Base-by-base conservation (phyloP, 2,797 vertebrate genomes). In the Pangasius krempfi region DNA sequence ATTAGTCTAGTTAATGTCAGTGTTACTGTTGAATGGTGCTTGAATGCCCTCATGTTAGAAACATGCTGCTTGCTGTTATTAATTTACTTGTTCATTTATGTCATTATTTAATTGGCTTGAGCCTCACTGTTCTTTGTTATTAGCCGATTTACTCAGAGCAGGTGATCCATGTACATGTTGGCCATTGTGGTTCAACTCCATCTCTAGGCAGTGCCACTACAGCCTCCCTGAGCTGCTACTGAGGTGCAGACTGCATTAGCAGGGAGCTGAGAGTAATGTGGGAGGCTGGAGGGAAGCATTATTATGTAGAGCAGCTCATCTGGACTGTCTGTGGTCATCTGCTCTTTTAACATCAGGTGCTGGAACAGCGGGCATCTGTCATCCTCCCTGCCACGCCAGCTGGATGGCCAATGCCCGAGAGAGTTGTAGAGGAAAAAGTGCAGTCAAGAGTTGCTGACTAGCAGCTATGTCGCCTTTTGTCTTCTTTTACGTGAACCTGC, bases 1-100 rank as follows among this genome's bases (percentile, higher is more conserved):
- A 91, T 94, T 93, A 94, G 92, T 93, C 91, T 82, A 75, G 75
- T 86, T 90, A 89, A 90, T 89, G 89, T 89, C 89, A 81, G 89
- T 22, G 40, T 89, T 89, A 64, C 88, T 30, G 47, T 13, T 88
- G 73, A 84, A 84, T 93, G 90, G 64, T 37, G 86, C 86, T 78
- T 33, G 40, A 25, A 83, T 89, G 44, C 40, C 90, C 86, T 89
- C 79, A 84, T 81, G 84, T 56, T 87, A 88, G 73, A 22, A 79
- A 52, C 40, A 30, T 92, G 62, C 89, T 90, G 44, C 47, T 86
- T 86, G 64, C 13, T 56, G 78, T 88, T 80, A 47, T 68, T 86
- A 72, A 88, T 87, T 56, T 30, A 58, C 30, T 85, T 56, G 87
- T n/a, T 84, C 14, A 66, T 70, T 54, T 68, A 30, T n/a, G 60